A percentile compares a stretch with the other conserved stretches of the same genome.
Evolutionary conservation across 2,888 invertebrate genomes (phyloP).

Genomic region (Hemaris fuciformis): DNA sequence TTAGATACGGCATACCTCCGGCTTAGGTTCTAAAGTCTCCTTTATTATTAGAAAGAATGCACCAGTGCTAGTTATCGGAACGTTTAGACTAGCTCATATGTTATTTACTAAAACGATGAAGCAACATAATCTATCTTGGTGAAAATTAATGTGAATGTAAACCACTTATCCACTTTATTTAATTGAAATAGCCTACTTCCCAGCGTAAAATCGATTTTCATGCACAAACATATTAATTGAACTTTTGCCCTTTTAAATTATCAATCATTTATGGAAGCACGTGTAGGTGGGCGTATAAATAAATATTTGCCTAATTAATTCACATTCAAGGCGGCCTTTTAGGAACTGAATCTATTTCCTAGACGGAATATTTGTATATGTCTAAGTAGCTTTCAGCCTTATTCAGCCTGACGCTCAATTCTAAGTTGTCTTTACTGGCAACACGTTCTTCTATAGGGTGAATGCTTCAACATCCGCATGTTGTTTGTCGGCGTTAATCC

Average conservation of each 20-base stretch:
- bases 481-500: no score
- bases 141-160: background rate
- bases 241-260: background rate
- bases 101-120: background rate
- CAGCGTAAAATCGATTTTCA: background rate
- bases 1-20: background rate
- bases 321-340: background rate
- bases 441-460: no score
- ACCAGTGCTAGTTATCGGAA: background rate
- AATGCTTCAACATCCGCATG: no score
- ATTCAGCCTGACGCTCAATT: no score
- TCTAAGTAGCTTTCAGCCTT: background rate
- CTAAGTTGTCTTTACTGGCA: no score
- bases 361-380: background rate
- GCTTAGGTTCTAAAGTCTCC: background rate
- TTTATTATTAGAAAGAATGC: background rate
- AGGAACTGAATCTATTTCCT: background rate
- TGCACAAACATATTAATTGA: constrained; percentile 3
- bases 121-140: background rate
- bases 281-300: background rate
- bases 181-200: background rate
- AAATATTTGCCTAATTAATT: background rate
- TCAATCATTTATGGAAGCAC: background rate
- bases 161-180: background rate
- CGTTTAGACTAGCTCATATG: background rate